Base-by-base conservation (phyloP, 2,888 invertebrate genomes). In the Rhagonycha fulva region DNA sequence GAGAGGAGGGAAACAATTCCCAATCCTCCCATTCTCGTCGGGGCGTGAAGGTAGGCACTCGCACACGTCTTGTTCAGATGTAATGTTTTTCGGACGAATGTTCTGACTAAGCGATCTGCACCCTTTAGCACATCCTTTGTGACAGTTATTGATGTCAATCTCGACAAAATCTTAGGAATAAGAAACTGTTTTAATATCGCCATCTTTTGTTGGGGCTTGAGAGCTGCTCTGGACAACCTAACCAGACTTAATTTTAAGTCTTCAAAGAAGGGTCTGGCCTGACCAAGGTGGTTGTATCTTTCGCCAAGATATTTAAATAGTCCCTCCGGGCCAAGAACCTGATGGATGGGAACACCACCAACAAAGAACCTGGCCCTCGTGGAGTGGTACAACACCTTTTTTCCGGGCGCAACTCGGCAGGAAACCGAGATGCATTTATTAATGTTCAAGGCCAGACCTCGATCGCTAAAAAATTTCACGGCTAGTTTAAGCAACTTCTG, bases 151-250 rank as follows among this genome's bases (percentile, higher is more conserved):
- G n/a, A n/a, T n/a, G n/a, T n/a, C n/a, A n/a, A n/a, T n/a, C n/a
- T n/a, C n/a, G n/a, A n/a, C n/a, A n/a, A n/a, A n/a, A 71, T 3
- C 1, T 72, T 23, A 2, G 74, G 77, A 4, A 75, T 7, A 1
- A 77, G 72, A 30, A 66, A 72, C 0, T 3, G 14, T 24, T 69
- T 68, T 60, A 79, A 9, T 47, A 77, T 14, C 1, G 19, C 14
- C 2, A 70, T 12, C 76, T 76, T 71, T 30, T 76, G 78, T 3
- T 62, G 62, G 19, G 78, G 76, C 26, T 78, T 75, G 19, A 72
- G 69, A 9, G 76, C 69, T 3, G 76, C 68, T 9, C 4, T 9
- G n/a, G 19, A n/a, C 2, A 77, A n/a, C 0, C 72, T 24, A 5
- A 14, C 26, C 5, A 76, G 72, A 28, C 47, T 24, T 12, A 28